Evolutionary conservation across 2,113 vertebrate genomes (phyloP).

Genomic region (Solea solea): DNA sequence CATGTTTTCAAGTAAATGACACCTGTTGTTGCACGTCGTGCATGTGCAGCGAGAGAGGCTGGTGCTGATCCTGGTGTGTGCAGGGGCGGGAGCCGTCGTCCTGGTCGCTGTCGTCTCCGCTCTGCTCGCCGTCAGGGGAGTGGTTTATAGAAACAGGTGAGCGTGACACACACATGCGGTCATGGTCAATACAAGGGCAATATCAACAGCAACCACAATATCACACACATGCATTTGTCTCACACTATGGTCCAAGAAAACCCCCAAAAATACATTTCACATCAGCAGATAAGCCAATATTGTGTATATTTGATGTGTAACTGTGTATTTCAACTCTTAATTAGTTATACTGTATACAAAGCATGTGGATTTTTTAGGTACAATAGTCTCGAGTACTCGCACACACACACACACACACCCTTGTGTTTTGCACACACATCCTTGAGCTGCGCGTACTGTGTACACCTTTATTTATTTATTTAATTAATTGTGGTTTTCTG

Average conservation of each 20-base stretch:
- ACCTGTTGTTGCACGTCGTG: background rate
- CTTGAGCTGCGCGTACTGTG: too few relatives aligned
- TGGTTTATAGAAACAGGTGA: slow-evolving; percentile 74
- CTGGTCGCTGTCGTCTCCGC: slow-evolving; percentile 61
- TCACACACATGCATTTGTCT: too few relatives aligned
- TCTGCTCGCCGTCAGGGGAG: slow-evolving; percentile 65
- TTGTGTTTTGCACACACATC: background rate
- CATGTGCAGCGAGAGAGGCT: slow-evolving; percentile 67
- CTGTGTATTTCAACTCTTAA: too few relatives aligned
- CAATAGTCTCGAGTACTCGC: background rate
- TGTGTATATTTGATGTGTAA: too few relatives aligned
- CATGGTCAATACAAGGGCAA: too few relatives aligned
- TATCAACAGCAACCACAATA: too few relatives aligned
- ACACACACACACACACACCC: background rate
- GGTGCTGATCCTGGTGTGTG: slow-evolving; percentile 75
- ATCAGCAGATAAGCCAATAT: too few relatives aligned
- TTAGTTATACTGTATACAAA: too few relatives aligned
- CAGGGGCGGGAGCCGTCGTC: slow-evolving; percentile 57
- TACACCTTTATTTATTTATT: background rate
- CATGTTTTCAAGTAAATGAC: background rate
- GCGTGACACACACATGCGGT: background rate
- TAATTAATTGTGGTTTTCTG: background rate
- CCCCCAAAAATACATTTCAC: too few relatives aligned
- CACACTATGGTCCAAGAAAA: too few relatives aligned
- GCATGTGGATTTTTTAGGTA: too few relatives aligned